A percentile compares a stretch with the other conserved stretches of the same genome.
phyloP scores from a whole-genome alignment of 2,797 vertebrate species.

The Hypotaenidia philippensis region DNA sequence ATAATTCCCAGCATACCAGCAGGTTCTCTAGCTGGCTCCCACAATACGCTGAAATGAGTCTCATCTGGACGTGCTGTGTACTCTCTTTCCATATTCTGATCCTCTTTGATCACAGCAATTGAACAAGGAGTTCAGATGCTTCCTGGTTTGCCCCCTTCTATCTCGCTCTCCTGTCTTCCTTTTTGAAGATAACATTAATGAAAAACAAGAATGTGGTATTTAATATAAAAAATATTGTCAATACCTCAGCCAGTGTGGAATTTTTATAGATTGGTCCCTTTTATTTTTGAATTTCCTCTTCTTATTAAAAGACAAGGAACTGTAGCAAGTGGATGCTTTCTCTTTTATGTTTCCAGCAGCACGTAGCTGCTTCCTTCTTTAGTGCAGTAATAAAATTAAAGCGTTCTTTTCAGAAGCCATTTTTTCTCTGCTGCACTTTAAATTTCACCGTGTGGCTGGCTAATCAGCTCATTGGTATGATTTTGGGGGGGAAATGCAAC shows the following conservation, averaged over 20 bases:
- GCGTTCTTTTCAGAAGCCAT: not conserved
- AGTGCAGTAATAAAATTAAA: not conserved
- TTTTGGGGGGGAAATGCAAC: not conserved
- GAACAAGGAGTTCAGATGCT: not conserved
- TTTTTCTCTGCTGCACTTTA: not conserved
- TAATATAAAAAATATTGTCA: not conserved
- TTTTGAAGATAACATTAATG: conserved; percentile 26
- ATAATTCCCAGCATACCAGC: not conserved
- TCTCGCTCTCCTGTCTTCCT: not conserved
- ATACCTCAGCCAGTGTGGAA: not conserved
- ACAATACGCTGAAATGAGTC: not conserved
- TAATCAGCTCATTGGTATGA: not conserved
- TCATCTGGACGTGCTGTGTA: conserved; percentile 46
- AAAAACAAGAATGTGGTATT: conserved; percentile 12
- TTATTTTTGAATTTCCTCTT: conserved; percentile 12
- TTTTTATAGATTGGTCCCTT: not conserved
- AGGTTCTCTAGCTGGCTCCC: conserved; percentile 21
- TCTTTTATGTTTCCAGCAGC: not conserved
- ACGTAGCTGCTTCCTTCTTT: not conserved
- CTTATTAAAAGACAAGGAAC: not conserved
- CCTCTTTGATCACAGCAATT: conserved; percentile 46
- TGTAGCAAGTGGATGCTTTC: not conserved
- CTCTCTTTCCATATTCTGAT: conserved; percentile 26
- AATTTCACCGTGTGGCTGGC: not conserved
- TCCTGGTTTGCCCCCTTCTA: not conserved